Conservation (phyloP, 2,797 vertebrate genomes). For the Choloepus didactylus region DNA sequence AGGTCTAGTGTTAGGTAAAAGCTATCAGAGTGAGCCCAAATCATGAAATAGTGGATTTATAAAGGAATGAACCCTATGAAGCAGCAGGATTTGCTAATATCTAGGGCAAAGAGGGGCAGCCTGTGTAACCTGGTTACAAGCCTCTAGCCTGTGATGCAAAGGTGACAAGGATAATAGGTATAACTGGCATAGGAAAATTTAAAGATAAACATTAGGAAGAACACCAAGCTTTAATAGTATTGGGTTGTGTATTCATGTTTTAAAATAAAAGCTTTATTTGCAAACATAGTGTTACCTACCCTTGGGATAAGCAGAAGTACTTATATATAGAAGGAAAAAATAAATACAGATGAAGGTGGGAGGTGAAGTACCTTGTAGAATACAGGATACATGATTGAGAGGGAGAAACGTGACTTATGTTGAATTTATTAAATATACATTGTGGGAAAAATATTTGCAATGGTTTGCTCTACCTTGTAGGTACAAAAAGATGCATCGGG, state of each 20-base stretch:
- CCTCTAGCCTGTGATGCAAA: background rate
- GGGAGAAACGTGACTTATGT: background rate
- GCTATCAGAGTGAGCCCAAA: background rate
- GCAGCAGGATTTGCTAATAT: slow-evolving; percentile 22
- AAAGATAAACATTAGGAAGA: slow-evolving; percentile 9
- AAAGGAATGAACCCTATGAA: slow-evolving; percentile 35
- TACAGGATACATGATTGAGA: background rate
- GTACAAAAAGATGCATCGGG: background rate
- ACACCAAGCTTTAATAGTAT: background rate
- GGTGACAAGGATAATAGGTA: background rate
- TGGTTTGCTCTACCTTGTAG: background rate
- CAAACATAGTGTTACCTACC: background rate
- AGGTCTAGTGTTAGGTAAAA: background rate
- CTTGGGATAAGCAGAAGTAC: background rate
- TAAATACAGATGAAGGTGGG: background rate
- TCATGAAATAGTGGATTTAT: background rate
- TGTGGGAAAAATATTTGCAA: background rate
- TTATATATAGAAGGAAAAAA: background rate
- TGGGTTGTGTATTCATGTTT: background rate
- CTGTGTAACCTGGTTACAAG: background rate
- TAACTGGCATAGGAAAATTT: background rate
- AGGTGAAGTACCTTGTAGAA: background rate
- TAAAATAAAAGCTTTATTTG: slow-evolving; percentile 3
- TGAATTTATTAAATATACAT: background rate
- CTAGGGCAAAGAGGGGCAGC: background rate